Base-by-base conservation (phyloP, 2,888 invertebrate species). In the Agrenia bidenticulata region DNA sequence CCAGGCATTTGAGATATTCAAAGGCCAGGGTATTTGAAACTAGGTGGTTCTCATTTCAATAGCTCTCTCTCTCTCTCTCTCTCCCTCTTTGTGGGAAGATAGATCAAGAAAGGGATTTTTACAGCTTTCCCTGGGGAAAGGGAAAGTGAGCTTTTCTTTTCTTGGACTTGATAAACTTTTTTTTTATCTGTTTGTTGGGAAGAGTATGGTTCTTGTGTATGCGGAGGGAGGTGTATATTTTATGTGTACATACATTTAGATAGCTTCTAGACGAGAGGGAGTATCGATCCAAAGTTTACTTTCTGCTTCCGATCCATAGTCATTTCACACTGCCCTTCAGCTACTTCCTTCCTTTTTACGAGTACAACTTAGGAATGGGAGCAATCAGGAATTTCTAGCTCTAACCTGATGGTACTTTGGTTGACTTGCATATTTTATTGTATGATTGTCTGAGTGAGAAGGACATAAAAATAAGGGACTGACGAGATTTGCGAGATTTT, bases 221-320 rank as follows among this genome's bases (percentile, higher is more conserved):
- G 58, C 24, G n/a, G 62, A 53, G 42, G 41, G 61, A 55, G 32
- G 26, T 21, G 17, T 11, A 27, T 63, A 57, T 32, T 64, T 64
- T 64, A 61, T 61, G 62, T 64, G 61, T 64, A 54, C 61, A 61
- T 62, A 67, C 57, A 59, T 49, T 62, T 58, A 23, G n/a, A 23
- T 41, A 37, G 32, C 19, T 19, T 27, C 15, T 15, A 39, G 39
- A 15, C 39, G 32, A 32, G 32, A 32, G 32, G 11, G 32, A 32
- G 32, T 51, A 51, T 51, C 51, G 51, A 51, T 51, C 51, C 23
- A 9, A 4, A 5, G 21, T 23, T 51, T 51, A 7, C 24, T 51
- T 51, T 45, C 49, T 17, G 24, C 58, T 58, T 58, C 58, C 49
- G 58, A 58, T 58, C 17, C 58, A 58, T 58, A 41, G 41, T 58